Percentiles rank a stretch among this genome's conserved stretches.
Evolutionary conservation across 2,797 vertebrate genomes (phyloP).

Genomic region (Toxotes lorentzi): DNA sequence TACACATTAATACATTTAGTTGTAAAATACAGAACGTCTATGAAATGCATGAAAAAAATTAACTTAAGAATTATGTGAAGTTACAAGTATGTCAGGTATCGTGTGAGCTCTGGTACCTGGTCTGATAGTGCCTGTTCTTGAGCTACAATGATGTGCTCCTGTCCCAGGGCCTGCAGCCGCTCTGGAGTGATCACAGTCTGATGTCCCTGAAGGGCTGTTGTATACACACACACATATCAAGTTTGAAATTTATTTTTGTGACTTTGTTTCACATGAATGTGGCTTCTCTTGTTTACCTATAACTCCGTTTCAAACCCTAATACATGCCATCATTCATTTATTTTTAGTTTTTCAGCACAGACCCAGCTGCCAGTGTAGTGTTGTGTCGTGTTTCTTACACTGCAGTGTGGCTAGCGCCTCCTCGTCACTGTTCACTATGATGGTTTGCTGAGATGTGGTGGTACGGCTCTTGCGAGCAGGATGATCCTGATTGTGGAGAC

Average conservation of each 20-base stretch:
- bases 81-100: not conserved
- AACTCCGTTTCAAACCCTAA: not conserved
- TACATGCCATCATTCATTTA: rapidly evolving
- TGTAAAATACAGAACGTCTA: not conserved
- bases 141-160: conserved; percentile 95
- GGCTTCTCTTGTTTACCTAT: not conserved
- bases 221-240: not conserved
- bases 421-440: conserved; percentile 93
- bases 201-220: conserved; percentile 88
- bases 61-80: not conserved
- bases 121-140: conserved; percentile 91
- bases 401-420: conserved; percentile 93
- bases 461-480: conserved; percentile 69
- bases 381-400: conserved; percentile 83
- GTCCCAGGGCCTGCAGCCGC: conserved; percentile 89
- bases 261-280: not conserved
- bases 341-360: not conserved
- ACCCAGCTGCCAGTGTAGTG: not conserved
- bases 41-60: not conserved
- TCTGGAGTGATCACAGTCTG: conserved; percentile 90
- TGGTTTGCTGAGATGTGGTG: conserved; percentile 86
- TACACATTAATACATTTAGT: conserved; percentile 1
- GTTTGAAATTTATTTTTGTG: not conserved
- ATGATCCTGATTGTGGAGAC: conserved; percentile 92
- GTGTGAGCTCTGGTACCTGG: conserved; percentile 83